Conservation (phyloP, 2,888 invertebrate species). For the Ypsolopha scabrella region DNA sequence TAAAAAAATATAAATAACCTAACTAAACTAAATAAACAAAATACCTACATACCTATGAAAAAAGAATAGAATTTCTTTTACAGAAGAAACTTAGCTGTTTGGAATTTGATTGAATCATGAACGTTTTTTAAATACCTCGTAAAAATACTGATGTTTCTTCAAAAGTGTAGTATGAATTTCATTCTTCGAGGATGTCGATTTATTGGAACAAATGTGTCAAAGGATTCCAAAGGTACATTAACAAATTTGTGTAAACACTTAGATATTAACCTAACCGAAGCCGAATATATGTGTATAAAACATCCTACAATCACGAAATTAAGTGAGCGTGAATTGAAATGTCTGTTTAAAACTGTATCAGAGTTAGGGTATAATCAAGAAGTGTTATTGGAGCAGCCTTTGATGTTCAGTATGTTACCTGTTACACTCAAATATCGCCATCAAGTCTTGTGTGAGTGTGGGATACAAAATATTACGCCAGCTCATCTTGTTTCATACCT, state of each 20-base stretch:
- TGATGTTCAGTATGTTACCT: constrained; percentile 43
- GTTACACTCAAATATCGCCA: constrained; percentile 43
- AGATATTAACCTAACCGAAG: constrained; percentile 32
- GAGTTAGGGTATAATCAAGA: constrained; percentile 36
- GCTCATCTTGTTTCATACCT: constrained; percentile 34
- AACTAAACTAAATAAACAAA: no score
- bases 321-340: constrained; percentile 24
- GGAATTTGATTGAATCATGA: background rate
- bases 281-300: constrained; percentile 38
- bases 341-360: constrained; percentile 27
- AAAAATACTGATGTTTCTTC: constrained; percentile 9
- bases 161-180: constrained; percentile 9
- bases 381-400: constrained; percentile 33
- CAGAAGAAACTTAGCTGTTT: no score
- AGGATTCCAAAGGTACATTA: background rate
- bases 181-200: constrained; percentile 5
- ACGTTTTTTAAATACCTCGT: background rate
- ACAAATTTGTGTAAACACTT: constrained; percentile 33
- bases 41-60: no score
- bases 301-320: constrained; percentile 42
- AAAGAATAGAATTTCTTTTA: no score
- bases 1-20: no score
- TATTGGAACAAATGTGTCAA: background rate
- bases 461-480: constrained; percentile 29
- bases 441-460: constrained; percentile 53